These are phyloP conservation scores for Palloptera scutellata DNA, from an alignment of 2,888 invertebrate species.

Conservation along the genomic window DNA sequence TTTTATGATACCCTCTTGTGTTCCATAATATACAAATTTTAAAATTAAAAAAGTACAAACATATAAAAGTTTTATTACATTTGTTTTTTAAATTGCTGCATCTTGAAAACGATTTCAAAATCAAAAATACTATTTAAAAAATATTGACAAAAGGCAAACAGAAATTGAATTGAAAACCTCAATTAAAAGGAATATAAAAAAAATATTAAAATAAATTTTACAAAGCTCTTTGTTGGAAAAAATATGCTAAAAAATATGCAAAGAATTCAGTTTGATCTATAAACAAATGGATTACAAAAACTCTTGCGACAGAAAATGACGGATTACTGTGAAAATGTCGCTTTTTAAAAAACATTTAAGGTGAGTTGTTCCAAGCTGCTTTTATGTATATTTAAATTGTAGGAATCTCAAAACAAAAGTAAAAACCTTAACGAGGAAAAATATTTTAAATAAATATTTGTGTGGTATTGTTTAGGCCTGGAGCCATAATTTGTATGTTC, in stretches of 20 bases:
- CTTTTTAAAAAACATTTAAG: conserved; percentile 37
- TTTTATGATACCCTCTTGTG: conserved; percentile 43
- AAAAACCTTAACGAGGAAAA: too few species aligned
- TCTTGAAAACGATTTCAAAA: conserved; percentile 38
- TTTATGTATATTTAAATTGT: too few species aligned
- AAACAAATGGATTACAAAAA: conserved; percentile 17
- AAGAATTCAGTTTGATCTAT: conserved; percentile 7
- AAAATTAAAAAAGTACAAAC: conserved; percentile 22
- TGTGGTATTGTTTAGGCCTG: too few species aligned
- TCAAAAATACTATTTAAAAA: conserved; percentile 17
- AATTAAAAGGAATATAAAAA: conserved; percentile 14
- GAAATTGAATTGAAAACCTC: neutral
- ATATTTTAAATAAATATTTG: too few species aligned
- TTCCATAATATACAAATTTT: too few species aligned
- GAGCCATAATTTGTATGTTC: too few species aligned
- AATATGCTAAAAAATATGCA: neutral
- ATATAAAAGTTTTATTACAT: conserved; percentile 34
- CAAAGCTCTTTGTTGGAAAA: conserved; percentile 4
- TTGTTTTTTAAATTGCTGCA: conserved; percentile 31
- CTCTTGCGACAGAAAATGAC: conserved; percentile 25
- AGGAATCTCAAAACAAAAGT: too few species aligned
- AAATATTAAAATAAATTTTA: conserved; percentile 2
- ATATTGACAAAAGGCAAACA: neutral
- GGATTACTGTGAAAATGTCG: conserved; percentile 39
- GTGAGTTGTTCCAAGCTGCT: conserved; percentile 37